Evolutionary conservation across 2,797 vertebrate species (phyloP), one percentile per base, ranked within the genome.

Genomic region (Etheostoma perlongum): DNA sequence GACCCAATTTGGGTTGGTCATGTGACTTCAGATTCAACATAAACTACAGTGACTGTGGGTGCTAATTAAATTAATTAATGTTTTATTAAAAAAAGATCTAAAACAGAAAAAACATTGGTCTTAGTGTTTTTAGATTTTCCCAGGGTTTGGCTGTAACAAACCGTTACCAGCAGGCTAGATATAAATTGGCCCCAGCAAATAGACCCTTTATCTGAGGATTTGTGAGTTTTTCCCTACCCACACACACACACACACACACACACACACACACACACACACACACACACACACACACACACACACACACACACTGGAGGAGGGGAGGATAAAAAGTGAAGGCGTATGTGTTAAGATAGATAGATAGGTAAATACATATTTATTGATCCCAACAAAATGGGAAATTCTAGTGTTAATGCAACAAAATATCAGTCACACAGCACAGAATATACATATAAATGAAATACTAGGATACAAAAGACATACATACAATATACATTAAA

Each of bases 1-100:
- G 83, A 89, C 89, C 84, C 66, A 85, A 33, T 86, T 91, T 81
- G n/a, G 72, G 48, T 68, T 69, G 11, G 27, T 85, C 71, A 76
- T 72, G 78, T 83, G 81, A 76, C 64, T 63, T 74, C 30, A 49
- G 15, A 70, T 76, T 74, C 46, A 69, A 23, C 14, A 55, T 47
- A 25, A 49, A 61, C 47, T 25, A 48, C 46, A 70, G 63, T 46
- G 69, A 71, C 33, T 57, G 33, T 67, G 71, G 25, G 40, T 54
- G 48, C 16, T 51, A 21, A n/a, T 66, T 30, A 65, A 72, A 68
- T 83, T 2, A 76, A 77, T 74, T 3, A 78, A 77, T 74, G 51
- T 68, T 83, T 72, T 11, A 80, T 72, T 18, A 67, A 53, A 55
- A 47, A 48, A 18, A 51, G 13, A 48, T 15, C 51, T 53, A 15